Percentiles rank a stretch among this genome's conserved stretches.
Conservation (phyloP, 2,113 vertebrate genomes). For the Eupsittula cactorum region DNA sequence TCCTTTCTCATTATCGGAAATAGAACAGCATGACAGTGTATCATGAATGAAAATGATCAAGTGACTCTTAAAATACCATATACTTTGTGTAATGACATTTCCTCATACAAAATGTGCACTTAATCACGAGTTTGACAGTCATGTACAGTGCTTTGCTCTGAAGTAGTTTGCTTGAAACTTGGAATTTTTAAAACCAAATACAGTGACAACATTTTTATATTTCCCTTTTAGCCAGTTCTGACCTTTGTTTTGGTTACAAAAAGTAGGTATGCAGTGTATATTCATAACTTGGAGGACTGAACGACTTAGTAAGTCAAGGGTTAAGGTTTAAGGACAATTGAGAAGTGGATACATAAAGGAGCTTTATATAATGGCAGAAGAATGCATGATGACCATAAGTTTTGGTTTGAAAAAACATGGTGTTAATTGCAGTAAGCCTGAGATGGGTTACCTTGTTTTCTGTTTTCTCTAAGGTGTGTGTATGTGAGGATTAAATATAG, state of each 20-base stretch:
- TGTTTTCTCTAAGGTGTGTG: not conserved
- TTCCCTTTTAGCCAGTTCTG: not conserved
- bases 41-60: conserved; percentile 50
- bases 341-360: not conserved
- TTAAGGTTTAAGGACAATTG: not conserved
- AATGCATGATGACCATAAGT: not conserved
- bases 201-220: not conserved
- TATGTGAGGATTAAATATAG: not conserved
- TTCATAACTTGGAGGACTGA: not conserved
- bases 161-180: not conserved
- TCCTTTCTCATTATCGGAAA: conserved; percentile 58
- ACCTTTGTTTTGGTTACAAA: not conserved
- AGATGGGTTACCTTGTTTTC: not conserved
- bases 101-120: not conserved
- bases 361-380: not conserved
- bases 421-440: not conserved
- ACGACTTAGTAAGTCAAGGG: not conserved
- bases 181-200: not conserved
- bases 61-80: conserved; percentile 5
- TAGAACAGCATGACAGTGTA: conserved; percentile 23
- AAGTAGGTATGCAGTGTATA: not conserved
- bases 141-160: not conserved
- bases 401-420: not conserved
- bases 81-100: conserved; percentile 16
- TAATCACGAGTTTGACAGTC: not conserved